Conservation (phyloP, 2,113 vertebrate genomes). For the Petrocephalus microphthalmus region DNA sequence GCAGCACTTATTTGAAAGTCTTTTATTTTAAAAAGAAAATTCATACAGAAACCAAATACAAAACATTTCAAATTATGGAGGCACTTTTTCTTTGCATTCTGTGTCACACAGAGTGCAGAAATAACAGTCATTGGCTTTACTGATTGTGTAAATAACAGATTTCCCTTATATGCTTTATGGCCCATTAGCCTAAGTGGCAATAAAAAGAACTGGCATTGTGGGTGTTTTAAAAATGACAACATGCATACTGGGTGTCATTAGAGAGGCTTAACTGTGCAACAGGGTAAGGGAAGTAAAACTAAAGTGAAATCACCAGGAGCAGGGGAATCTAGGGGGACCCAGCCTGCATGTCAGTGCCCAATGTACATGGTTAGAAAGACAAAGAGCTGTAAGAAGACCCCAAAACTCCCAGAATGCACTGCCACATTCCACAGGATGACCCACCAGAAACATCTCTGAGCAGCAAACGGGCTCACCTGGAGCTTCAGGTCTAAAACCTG, state of each 20-base stretch:
- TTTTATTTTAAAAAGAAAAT: conserved; percentile 15
- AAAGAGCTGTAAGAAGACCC: background rate
- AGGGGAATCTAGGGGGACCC: background rate
- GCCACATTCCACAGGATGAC: background rate
- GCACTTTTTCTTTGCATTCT: background rate
- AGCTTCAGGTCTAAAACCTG: background rate
- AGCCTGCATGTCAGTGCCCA: background rate
- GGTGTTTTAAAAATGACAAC: background rate
- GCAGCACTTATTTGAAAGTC: background rate
- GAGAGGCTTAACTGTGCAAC: background rate
- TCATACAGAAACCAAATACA: conserved; percentile 19
- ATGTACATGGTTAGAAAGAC: background rate
- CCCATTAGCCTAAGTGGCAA: background rate
- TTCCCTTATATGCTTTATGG: conserved; percentile 1
- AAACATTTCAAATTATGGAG: conserved; percentile 10
- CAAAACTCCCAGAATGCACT: background rate
- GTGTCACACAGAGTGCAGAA: background rate
- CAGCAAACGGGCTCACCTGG: background rate
- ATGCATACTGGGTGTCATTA: background rate
- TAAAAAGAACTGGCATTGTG: background rate
- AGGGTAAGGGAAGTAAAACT: background rate
- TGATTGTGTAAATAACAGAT: background rate
- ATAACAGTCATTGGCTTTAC: conserved; percentile 12
- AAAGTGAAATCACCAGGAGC: background rate
- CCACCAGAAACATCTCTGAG: background rate